These are phyloP conservation scores for Dasypolia templi DNA, from an alignment of 2,888 invertebrate species.

Conservation along the genomic window DNA sequence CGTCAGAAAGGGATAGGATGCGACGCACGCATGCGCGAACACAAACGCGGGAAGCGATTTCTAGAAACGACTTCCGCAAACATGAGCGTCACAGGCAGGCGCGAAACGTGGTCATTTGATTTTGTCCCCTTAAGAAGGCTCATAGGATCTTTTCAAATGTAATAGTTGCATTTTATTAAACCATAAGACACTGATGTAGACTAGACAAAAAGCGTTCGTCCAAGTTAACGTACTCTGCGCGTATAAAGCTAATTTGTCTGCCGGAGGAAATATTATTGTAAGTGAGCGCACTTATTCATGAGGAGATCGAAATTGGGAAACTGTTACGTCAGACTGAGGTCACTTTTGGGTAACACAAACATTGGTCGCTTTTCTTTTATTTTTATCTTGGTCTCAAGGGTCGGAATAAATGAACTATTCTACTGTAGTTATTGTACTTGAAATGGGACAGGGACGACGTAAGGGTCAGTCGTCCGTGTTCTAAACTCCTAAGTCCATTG, in stretches of 20 bases:
- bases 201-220: not conserved
- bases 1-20: constrained; percentile 79
- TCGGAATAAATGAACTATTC: constrained; percentile 8
- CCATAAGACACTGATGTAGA: not conserved
- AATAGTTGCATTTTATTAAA: not conserved
- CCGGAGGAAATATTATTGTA: constrained; percentile 41
- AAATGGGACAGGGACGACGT: not conserved
- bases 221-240: not conserved
- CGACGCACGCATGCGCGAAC: constrained; percentile 83
- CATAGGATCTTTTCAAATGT: constrained; percentile 13
- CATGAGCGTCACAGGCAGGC: constrained; percentile 66
- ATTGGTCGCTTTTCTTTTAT: constrained; percentile 27
- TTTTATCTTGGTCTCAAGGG: constrained; percentile 15
- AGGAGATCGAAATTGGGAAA: constrained; percentile 47
- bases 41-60: constrained; percentile 85
- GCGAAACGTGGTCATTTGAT: constrained; percentile 57
- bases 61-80: constrained; percentile 83
- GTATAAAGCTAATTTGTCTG: constrained; percentile 19
- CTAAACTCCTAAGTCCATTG: too few species aligned
- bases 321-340: constrained; percentile 46
- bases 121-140: constrained; percentile 50
- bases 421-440: constrained; percentile 3
- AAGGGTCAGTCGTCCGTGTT: too few species aligned
- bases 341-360: constrained; percentile 38
- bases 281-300: constrained; percentile 57